phyloP scores from a whole-genome alignment of 2,888 invertebrate species.

The Hirtodrosophila confusa region DNA sequence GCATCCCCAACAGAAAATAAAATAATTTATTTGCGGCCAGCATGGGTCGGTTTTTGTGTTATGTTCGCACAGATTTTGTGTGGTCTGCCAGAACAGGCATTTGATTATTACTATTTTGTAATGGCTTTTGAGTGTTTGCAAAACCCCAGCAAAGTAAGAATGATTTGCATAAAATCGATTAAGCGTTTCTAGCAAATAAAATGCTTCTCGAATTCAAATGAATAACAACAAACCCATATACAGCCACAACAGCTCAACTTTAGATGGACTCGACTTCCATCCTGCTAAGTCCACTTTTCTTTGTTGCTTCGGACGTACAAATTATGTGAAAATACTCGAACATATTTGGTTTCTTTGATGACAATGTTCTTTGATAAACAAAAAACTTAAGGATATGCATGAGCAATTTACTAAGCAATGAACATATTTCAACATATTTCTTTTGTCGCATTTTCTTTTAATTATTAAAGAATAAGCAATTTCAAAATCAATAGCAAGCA shows the following conservation, averaged over 20 bases:
- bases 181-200: constrained; percentile 68
- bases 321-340: constrained; percentile 10
- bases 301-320: constrained; percentile 13
- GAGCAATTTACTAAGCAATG: too few relatives aligned
- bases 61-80: constrained; percentile 28
- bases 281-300: constrained; percentile 15
- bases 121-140: constrained; percentile 74
- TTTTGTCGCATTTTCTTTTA: too few relatives aligned
- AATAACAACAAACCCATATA: constrained; percentile 36
- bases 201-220: constrained; percentile 65
- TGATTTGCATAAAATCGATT: constrained; percentile 79
- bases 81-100: constrained; percentile 36
- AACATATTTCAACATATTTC: too few relatives aligned
- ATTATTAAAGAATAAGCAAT: too few relatives aligned
- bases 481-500: too few relatives aligned
- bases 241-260: constrained; percentile 20
- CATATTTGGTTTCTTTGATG: background rate
- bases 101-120: constrained; percentile 76
- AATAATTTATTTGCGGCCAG: constrained; percentile 71
- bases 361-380: constrained; percentile 12
- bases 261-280: constrained; percentile 1
- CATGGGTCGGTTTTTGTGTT: constrained; percentile 24
- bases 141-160: constrained; percentile 49
- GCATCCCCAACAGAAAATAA: constrained; percentile 69
- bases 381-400: too few relatives aligned